A percentile compares a stretch with the other conserved stretches of the same genome.
Evolutionary conservation across 2,888 invertebrate species (phyloP).

Genomic region (Zaprionus lineosus): DNA sequence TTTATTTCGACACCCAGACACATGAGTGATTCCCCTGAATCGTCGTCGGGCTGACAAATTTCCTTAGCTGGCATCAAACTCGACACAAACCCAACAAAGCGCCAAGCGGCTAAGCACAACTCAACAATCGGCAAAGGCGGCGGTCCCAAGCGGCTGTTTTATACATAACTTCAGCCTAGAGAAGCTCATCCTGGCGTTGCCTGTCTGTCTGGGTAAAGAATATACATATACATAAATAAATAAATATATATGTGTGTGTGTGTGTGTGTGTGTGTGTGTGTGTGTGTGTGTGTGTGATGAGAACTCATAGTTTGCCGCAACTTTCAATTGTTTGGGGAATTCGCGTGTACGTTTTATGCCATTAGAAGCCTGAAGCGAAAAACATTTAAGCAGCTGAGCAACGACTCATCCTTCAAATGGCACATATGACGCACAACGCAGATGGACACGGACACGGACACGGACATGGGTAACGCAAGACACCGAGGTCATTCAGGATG

Average conservation of each 20-base stretch:
- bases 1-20: constrained; percentile 55
- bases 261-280: constrained; percentile 6
- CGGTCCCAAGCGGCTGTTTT: constrained; percentile 41
- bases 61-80: constrained; percentile 14
- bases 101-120: too few species aligned
- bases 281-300: constrained; percentile 10
- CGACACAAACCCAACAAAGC: too few species aligned
- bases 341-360: constrained; percentile 58
- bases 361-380: constrained; percentile 47
- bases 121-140: constrained; percentile 45
- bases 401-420: neutral
- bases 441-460: too few species aligned
- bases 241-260: neutral
- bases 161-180: neutral
- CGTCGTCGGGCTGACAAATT: constrained; percentile 20
- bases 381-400: constrained; percentile 19
- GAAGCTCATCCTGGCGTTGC: neutral
- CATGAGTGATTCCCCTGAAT: constrained; percentile 9
- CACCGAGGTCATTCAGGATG: neutral
- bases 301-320: constrained; percentile 47
- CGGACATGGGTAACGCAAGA: neutral
- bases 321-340: constrained; percentile 72
- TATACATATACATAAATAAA: neutral
- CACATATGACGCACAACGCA: constrained; percentile 25
- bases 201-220: neutral